Conservation (phyloP, 2,888 invertebrate genomes). For the Pomacea canaliculata region DNA sequence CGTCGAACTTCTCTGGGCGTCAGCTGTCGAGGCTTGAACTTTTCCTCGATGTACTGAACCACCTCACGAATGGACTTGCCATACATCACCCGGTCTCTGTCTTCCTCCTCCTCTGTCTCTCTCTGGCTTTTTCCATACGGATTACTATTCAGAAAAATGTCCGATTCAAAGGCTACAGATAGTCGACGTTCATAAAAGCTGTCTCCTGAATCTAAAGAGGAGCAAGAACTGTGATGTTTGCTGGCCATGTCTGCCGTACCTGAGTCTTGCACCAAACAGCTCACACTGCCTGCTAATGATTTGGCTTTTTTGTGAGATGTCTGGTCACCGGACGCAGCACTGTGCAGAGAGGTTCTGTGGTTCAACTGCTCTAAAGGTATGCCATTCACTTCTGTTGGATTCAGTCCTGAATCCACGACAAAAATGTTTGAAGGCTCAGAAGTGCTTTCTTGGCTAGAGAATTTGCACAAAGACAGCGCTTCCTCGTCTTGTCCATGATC, state of each 20-base stretch:
- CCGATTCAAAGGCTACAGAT: conserved; percentile 70
- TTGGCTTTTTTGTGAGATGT: conserved; percentile 17
- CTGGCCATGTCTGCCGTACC: neutral
- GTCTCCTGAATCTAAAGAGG: conserved; percentile 39
- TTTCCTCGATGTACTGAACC: conserved; percentile 58
- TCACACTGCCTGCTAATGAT: neutral
- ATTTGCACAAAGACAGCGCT: conserved; percentile 12
- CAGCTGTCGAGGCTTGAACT: conserved; percentile 38
- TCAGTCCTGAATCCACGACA: neutral
- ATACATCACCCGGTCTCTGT: conserved; percentile 9
- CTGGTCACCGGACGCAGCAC: conserved; percentile 21
- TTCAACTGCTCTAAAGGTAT: conserved; percentile 26
- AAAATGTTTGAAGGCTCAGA: conserved; percentile 9
- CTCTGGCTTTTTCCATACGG: conserved; percentile 10
- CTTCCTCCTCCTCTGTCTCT: conserved; percentile 5
- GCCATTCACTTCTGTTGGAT: conserved; percentile 16
- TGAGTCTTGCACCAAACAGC: neutral
- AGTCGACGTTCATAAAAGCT: conserved; percentile 69
- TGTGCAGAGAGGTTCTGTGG: conserved; percentile 33
- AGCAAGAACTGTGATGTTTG: conserved; percentile 21
- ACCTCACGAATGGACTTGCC: conserved; percentile 53
- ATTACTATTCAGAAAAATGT: conserved; percentile 72
- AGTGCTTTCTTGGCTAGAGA: conserved; percentile 20
- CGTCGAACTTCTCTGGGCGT: conserved; percentile 44
- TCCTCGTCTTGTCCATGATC: conserved; percentile 7